A percentile compares a stretch with the other conserved stretches of the same genome.
These are phyloP conservation scores for Charina bottae DNA, from an alignment of 2,113 vertebrate genomes.

Conservation along the genomic window DNA sequence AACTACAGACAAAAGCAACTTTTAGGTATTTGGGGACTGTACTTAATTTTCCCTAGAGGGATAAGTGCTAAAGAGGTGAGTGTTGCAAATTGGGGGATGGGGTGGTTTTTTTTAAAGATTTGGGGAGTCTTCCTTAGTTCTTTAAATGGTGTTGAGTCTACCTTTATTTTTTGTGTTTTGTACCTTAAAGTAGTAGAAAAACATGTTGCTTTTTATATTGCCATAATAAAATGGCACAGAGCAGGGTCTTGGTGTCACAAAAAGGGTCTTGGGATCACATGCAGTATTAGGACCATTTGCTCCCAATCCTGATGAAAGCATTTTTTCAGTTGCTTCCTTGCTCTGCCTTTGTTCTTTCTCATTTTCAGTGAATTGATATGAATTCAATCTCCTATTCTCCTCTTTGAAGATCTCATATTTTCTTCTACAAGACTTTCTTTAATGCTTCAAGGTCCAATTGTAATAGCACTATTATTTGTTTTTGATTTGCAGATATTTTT, in stretches of 20 bases:
- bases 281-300: neutral
- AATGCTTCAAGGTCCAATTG: neutral
- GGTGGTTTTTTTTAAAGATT: neutral
- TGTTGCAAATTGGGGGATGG: neutral
- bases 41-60: neutral
- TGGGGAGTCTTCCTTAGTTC: neutral
- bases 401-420: neutral
- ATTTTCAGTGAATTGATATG: conserved; percentile 39
- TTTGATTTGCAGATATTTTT: conserved; percentile 18
- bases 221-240: neutral
- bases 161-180: neutral
- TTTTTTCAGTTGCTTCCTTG: conserved; percentile 51
- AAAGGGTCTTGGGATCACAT: neutral
- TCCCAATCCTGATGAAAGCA: neutral
- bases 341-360: conserved; percentile 54
- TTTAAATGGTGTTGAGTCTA: neutral
- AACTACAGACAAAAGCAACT: conserved; percentile 47
- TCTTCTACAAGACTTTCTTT: neutral
- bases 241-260: neutral
- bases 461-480: neutral
- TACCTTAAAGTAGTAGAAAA: neutral
- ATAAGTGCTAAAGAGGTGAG: neutral
- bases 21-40: neutral
- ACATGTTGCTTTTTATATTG: neutral
- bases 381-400: neutral